Evolutionary conservation across 2,113 vertebrate genomes (phyloP).

Genomic region (Pomatostomus ruficeps): DNA sequence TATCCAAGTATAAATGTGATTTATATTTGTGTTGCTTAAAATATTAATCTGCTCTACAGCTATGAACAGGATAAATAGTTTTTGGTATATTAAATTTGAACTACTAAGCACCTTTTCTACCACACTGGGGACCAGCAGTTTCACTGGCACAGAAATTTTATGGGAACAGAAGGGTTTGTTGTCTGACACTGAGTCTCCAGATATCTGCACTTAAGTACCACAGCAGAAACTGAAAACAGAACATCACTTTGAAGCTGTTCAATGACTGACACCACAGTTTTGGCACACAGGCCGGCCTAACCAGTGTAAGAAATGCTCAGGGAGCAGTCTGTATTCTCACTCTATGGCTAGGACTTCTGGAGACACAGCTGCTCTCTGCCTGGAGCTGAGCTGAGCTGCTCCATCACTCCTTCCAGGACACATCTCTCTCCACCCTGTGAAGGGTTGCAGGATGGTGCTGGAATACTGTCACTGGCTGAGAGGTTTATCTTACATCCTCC

Average conservation of each 20-base stretch:
- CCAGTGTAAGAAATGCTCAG: background rate
- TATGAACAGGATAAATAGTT: background rate
- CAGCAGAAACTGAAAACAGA: background rate
- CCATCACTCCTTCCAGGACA: background rate
- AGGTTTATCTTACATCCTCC: background rate
- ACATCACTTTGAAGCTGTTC: background rate
- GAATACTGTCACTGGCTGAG: background rate
- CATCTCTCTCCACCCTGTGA: background rate
- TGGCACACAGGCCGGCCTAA: background rate
- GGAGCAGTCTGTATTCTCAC: background rate
- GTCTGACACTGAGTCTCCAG: background rate
- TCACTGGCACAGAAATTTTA: background rate
- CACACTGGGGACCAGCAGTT: background rate
- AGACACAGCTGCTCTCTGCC: background rate
- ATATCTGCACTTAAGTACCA: background rate
- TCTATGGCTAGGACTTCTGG: background rate
- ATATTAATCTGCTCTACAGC: background rate
- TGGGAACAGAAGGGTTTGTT: background rate
- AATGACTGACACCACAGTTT: too few relatives aligned
- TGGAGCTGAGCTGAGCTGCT: background rate
- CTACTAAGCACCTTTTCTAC: background rate
- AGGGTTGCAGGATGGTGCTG: background rate
- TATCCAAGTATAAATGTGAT: background rate
- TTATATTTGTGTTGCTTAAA: background rate
- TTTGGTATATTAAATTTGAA: background rate